Evolutionary conservation across 2,797 vertebrate species (phyloP), one percentile per base, ranked within the genome.

Genomic region (Oceanodroma leucorhoa): DNA sequence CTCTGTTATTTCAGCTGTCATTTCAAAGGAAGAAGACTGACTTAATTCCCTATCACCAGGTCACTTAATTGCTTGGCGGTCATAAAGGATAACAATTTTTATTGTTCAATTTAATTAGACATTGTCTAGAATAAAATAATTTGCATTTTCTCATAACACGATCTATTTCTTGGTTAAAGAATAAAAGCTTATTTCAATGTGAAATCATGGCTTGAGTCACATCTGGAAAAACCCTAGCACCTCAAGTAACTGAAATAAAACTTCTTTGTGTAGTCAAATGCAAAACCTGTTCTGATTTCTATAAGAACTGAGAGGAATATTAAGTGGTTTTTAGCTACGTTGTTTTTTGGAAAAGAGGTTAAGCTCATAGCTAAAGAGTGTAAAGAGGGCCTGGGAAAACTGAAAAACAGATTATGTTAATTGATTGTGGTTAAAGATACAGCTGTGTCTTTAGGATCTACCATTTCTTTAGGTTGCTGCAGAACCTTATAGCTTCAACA

Each of bases 101-200:
- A 96, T 97, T 96, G 87, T 93, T 93, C 82, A 40, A 57, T 95
- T 93, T 95, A 87, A 93, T 97, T 91, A 96, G 90, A 83, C 76
- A 94, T 80, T 55, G 20, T 76, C 80, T 83, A 91, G 91, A 87
- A 95, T 95, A 94, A 95, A 94, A 95, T 83, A 2, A 60, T 93
- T 91, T 90, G 30, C 80, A 91, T 97, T 95, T 94, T 90, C 67
- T 93, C 71, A 53, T 89, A 95, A 83, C 55, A 75, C 5, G 14
- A 10, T 86, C 87, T 85, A 38, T 69, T 73, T 93, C 40, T 66
- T 69, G 51, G 65, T 88, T 54, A 79, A 93, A 88, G 40, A 62
- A 89, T 94, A 91, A 94, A 96, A 95, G 76, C 80, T 85, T 92
- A 67, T 96, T 96, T 96, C 71, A 71, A 15, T 38, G 43, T 69